phyloP scores from a whole-genome alignment of 2,113 vertebrate species.

The Sorex fumeus region DNA sequence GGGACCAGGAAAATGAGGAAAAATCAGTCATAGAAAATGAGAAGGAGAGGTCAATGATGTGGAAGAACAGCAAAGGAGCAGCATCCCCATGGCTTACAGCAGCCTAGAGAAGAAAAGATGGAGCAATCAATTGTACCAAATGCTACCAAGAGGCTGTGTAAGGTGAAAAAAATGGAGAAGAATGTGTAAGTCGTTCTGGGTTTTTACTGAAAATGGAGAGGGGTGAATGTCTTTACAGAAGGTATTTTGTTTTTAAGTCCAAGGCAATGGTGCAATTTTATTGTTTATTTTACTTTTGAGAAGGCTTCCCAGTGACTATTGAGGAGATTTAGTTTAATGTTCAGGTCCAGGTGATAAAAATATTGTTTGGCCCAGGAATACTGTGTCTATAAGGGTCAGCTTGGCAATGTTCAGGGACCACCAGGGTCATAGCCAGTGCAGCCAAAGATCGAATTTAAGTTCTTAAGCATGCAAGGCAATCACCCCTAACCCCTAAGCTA shows the following conservation, averaged over 20 bases:
- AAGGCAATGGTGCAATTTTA: not conserved
- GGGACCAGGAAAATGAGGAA: not conserved
- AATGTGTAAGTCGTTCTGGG: not conserved
- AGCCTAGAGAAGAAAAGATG: not conserved
- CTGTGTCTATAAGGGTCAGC: too few relatives aligned
- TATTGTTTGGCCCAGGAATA: too few relatives aligned
- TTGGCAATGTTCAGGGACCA: too few relatives aligned
- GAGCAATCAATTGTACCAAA: not conserved
- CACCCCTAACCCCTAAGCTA: too few relatives aligned
- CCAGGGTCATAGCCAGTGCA: too few relatives aligned
- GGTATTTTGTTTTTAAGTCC: not conserved
- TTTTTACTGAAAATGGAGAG: slow-evolving; percentile 5
- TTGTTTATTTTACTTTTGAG: too few relatives aligned
- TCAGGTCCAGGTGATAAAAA: too few relatives aligned
- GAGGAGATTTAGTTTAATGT: too few relatives aligned
- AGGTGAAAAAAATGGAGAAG: not conserved
- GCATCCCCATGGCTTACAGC: not conserved
- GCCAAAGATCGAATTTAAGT: too few relatives aligned
- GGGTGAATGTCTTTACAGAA: not conserved
- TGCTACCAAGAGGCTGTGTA: not conserved
- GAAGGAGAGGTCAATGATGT: not conserved
- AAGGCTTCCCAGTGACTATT: too few relatives aligned
- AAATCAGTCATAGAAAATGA: not conserved
- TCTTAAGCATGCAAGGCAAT: too few relatives aligned
- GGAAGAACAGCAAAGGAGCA: not conserved